These are phyloP conservation scores for Acleris laterana DNA, from an alignment of 2,888 invertebrate genomes.

Conservation along the genomic window DNA sequence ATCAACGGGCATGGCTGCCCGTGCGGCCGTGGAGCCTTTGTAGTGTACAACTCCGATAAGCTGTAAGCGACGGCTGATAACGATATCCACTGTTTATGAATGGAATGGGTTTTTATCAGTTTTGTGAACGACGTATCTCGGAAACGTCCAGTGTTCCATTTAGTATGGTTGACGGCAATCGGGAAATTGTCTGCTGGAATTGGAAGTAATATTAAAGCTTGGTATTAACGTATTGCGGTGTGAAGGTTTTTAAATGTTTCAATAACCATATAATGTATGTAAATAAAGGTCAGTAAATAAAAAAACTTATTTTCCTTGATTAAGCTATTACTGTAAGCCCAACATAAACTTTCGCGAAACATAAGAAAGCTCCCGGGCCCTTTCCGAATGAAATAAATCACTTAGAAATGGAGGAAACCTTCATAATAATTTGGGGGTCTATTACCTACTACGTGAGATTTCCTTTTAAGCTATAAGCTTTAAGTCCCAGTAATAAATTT, in stretches of 20 bases:
- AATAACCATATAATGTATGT: no score
- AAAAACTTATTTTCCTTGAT: background rate
- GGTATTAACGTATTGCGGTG: no score
- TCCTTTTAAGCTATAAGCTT: background rate
- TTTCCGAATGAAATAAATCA: slow-evolving; percentile 28
- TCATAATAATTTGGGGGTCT: slow-evolving; percentile 23
- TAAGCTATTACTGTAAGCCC: slow-evolving; percentile 17
- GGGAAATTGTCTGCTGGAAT: no score
- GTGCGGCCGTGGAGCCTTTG: background rate
- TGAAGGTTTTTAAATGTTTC: no score
- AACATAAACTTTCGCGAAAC: slow-evolving; percentile 15
- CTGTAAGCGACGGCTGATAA: background rate
- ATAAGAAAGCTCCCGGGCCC: slow-evolving; percentile 17
- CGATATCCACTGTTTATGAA: background rate
- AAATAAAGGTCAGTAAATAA: background rate
- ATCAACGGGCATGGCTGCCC: background rate
- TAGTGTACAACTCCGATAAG: background rate
- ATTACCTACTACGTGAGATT: slow-evolving; percentile 1
- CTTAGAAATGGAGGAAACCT: slow-evolving; percentile 4
- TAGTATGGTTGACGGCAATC: no score
- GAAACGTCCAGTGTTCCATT: background rate
- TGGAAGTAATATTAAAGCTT: no score
- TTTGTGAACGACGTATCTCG: background rate
- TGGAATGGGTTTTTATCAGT: background rate
- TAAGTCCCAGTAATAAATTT: no score